Evolutionary conservation across 2,113 vertebrate species (phyloP), one percentile per base, ranked within the genome.

Genomic region (Herpetotheres cachinnans): DNA sequence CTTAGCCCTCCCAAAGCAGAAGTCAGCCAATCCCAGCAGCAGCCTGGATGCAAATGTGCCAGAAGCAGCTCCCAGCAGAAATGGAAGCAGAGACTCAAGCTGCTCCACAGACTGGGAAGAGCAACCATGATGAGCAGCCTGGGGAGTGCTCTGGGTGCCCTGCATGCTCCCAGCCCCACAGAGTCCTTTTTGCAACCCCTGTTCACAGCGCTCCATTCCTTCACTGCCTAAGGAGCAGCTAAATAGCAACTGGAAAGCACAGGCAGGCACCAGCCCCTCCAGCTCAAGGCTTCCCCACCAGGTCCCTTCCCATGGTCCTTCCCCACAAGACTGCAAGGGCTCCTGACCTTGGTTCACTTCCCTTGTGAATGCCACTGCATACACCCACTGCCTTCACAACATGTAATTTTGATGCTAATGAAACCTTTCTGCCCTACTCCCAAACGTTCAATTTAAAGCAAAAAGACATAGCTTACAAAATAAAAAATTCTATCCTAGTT

Each of bases 281-380:
- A 87, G 78, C 24, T 63, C 7, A 0, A 74, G n/a, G 34, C 42
- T 38, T 70, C 46, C 15, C 30, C 21, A 58, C 26, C 50, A 14
- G 22, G 6, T 65, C 29, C 40, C 36, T 65, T 56, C 69, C 42
- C 32, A 65, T 0, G 20, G 6, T 65, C 29, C 40, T 34, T 65
- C 52, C 69, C 42, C 32, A 65, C 0, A 0, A 81, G 47, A 44
- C 85, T 20, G 61, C 38, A 73, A 32, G 0, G 1, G 30, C 66
- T 74, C 9, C 3, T 1, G 12, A 20, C 34, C 18, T 30, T 27
- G 36, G 5, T 29, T 90, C 49, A 18, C 12, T 22, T 46, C 29
- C 42, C 30, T 18, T 34, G 22, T 20, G 38, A 90, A 32, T 34
- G 42, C 30, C 34, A n/a, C 5, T 11, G 0, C 44, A 59, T 32